Percentiles rank a stretch among this genome's conserved stretches.
Evolutionary conservation across 2,113 vertebrate genomes (phyloP).

Genomic region (Phasianus colchicus): DNA sequence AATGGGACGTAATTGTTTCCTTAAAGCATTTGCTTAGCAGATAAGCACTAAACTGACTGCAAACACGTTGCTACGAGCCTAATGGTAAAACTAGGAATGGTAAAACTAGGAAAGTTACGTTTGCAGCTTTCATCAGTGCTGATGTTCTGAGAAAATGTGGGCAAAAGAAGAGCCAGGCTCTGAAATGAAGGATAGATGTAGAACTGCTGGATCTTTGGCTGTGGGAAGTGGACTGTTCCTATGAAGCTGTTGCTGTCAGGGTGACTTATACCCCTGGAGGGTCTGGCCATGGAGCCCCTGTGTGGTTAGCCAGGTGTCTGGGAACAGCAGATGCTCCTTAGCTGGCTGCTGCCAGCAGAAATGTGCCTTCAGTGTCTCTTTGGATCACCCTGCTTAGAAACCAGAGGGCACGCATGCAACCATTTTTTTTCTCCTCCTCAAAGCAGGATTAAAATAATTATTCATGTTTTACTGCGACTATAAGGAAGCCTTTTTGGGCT

Average conservation of each 20-base stretch:
- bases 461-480: neutral
- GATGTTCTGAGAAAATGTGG: neutral
- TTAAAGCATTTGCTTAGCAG: neutral
- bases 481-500: neutral
- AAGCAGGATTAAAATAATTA: neutral
- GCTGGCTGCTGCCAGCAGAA: neutral
- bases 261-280: neutral
- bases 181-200: neutral
- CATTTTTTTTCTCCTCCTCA: neutral
- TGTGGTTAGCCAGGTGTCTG: accelerated
- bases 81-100: neutral
- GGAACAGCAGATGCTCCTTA: neutral
- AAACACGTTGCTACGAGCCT: neutral
- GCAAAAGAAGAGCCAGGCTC: neutral
- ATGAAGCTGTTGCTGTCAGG: neutral
- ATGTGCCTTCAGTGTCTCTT: neutral
- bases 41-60: neutral
- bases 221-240: neutral
- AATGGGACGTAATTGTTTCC: neutral
- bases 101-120: neutral
- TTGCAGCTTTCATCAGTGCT: neutral
- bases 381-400: neutral
- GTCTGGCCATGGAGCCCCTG: neutral
- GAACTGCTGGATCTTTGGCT: neutral
- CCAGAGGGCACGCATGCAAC: accelerated